A percentile compares a stretch with the other conserved stretches of the same genome.
Evolutionary conservation across 2,888 invertebrate species (phyloP).

Genomic region (Lasioglossum marginatum): DNA sequence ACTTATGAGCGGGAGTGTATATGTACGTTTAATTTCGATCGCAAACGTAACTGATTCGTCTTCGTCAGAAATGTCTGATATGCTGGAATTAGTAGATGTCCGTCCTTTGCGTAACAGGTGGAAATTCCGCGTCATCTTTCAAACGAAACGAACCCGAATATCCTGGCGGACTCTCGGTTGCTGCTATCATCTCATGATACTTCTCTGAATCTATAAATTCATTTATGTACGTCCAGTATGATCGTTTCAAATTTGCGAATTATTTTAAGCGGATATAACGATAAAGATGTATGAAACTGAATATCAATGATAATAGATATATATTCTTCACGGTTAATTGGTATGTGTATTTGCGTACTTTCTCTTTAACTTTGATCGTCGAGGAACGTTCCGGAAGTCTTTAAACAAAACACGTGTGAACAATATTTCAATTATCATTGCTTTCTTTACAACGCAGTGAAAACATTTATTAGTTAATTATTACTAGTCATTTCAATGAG

Average conservation of each 20-base stretch:
- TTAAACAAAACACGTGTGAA: slow-evolving; percentile 26
- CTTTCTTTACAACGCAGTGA: slow-evolving; percentile 39
- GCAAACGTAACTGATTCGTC: slow-evolving; percentile 43
- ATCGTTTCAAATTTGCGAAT: slow-evolving; percentile 6
- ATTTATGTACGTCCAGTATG: slow-evolving; percentile 44
- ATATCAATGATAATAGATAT: slow-evolving; percentile 63
- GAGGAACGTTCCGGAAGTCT: neutral
- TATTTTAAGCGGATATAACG: slow-evolving; percentile 69
- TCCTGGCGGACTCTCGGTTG: slow-evolving; percentile 89
- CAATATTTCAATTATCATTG: slow-evolving; percentile 57
- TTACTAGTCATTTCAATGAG: slow-evolving; percentile 49
- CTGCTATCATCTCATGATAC: slow-evolving; percentile 90
- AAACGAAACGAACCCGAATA: slow-evolving; percentile 88
- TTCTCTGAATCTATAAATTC: slow-evolving; percentile 89
- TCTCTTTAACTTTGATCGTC: slow-evolving; percentile 2
- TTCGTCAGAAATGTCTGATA: slow-evolving; percentile 65
- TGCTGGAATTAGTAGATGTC: slow-evolving; percentile 81
- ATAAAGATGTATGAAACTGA: slow-evolving; percentile 70
- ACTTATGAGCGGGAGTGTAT: too few relatives aligned
- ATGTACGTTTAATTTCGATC: slow-evolving; percentile 46
- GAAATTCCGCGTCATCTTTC: slow-evolving; percentile 93
- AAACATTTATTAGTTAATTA: slow-evolving; percentile 47
- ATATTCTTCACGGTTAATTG: slow-evolving; percentile 46
- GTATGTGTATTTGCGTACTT: neutral
- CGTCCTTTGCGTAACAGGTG: slow-evolving; percentile 89